Base-by-base conservation (phyloP, 37 sponge, comb jelly and placozoan genomes). In the Hormiphora californensis region DNA sequence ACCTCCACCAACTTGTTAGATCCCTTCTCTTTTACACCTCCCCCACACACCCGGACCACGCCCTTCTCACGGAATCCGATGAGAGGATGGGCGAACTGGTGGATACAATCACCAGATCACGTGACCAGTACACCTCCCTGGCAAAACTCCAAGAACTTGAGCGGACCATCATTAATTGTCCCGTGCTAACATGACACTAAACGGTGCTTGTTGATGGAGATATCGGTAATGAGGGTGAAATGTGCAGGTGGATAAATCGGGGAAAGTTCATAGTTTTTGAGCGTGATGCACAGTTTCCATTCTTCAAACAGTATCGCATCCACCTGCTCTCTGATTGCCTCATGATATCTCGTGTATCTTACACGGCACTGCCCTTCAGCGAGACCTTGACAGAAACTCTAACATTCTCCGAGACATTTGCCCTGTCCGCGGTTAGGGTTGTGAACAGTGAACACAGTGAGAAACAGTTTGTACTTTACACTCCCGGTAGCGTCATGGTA, bases 11-110 rank as follows among this genome's bases (percentile, higher is more conserved):
- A 1, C 44, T 73, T 23, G 46, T 73, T 19, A 43, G 46, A 2
- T 73, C 81, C 23, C 44, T 73, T 2, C 21, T 73, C 21, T 73
- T 73, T 46, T 73, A 73, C 46, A 73, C 81, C 19, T 46, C 81
- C 12, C 17, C 11, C 5, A 33, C 40, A 40, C 81, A 73, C 38
- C 22, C 81, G 0, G 81, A 73, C 25, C 46, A 32, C 27, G 25
- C 44, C 7, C 21, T 73, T 1, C 81, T 73, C 1, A 21, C 40
- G 43, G 39, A 73, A 40, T 39, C 39, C 5, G 81, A 73, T 21
- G 43, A 28, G 40, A 46, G 43, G 25, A 43, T 25, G 27, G 23
- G 9, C 0, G 43, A 73, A 9, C 81, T 73, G 44, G 35, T 36
- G 1, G 81, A 40, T 4, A 21, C 43, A 8, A 73, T 73, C 41